A percentile compares a stretch with the other conserved stretches of the same genome.
Conservation (phyloP, 2,797 vertebrate species). For the Pipistrellus pipistrellus region DNA sequence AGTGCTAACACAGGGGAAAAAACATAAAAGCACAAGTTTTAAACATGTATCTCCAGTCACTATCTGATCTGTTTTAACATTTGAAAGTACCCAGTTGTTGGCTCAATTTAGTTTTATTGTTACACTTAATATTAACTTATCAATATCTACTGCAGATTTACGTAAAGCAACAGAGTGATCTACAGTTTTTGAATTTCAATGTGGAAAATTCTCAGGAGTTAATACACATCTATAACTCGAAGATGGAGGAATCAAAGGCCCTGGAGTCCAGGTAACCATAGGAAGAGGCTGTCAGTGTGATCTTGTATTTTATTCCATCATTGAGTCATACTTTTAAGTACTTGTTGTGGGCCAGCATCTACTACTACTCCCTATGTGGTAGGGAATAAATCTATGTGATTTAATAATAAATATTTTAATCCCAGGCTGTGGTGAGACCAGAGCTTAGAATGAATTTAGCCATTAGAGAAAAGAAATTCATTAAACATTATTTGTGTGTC, state of each 20-base stretch:
- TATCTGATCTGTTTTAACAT: not conserved
- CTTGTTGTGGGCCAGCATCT: not conserved
- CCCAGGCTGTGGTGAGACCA: not conserved
- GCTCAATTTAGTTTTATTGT: not conserved
- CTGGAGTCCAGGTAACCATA: constrained; percentile 87
- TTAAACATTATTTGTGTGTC: not conserved
- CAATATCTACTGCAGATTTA: constrained; percentile 90
- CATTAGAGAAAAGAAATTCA: not conserved
- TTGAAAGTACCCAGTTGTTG: constrained; percentile 24
- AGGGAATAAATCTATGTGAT: not conserved
- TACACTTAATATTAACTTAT: constrained; percentile 15
- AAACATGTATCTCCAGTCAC: not conserved
- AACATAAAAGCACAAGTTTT: not conserved
- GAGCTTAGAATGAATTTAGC: constrained; percentile 2
- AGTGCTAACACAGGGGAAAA: not conserved
- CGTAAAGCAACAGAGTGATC: constrained; percentile 92
- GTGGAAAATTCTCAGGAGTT: constrained; percentile 90
- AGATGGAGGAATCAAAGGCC: constrained; percentile 69
- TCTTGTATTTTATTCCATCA: not conserved
- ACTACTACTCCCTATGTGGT: not conserved
- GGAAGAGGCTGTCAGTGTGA: not conserved
- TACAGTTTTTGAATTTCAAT: constrained; percentile 92
- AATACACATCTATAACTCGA: constrained; percentile 83
- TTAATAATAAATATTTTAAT: not conserved
- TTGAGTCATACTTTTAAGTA: not conserved